These are phyloP conservation scores for Cyclargus thomasi DNA, from an alignment of 1,140 invertebrate species.

Conservation along the genomic window DNA sequence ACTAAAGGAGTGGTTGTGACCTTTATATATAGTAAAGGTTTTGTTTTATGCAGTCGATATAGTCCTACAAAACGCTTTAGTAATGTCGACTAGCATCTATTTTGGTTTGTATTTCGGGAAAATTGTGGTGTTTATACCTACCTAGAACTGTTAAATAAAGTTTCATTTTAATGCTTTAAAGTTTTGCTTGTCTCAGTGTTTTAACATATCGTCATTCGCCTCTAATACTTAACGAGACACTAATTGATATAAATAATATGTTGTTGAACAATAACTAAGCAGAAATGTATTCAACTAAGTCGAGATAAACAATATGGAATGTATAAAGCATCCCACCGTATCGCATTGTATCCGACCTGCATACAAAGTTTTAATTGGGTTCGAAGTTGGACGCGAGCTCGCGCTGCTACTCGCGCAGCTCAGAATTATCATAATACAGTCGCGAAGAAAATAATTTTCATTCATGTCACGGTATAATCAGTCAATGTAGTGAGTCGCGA, in stretches of 20 bases:
- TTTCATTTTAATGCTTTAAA: too few relatives aligned
- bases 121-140: too few relatives aligned
- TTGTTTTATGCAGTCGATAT: too few relatives aligned
- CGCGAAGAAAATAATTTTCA: not conserved
- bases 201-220: too few relatives aligned
- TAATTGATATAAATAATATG: not conserved
- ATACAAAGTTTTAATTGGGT: constrained; percentile 6
- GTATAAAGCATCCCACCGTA: not conserved
- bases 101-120: too few relatives aligned
- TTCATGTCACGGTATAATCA: constrained; percentile 4
- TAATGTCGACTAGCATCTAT: too few relatives aligned
- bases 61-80: too few relatives aligned
- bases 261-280: not conserved
- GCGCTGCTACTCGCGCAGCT: not conserved
- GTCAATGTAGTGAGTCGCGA: not conserved
- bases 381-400: constrained; percentile 2
- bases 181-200: too few relatives aligned
- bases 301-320: constrained; percentile 3
- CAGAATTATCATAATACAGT: constrained; percentile 7
- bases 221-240: not conserved
- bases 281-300: not conserved
- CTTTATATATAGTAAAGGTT: too few relatives aligned
- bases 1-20: too few relatives aligned
- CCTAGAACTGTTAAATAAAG: too few relatives aligned
- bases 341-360: not conserved